Base-by-base conservation (phyloP, 2,888 invertebrate genomes). In the Therioaphis trifolii region DNA sequence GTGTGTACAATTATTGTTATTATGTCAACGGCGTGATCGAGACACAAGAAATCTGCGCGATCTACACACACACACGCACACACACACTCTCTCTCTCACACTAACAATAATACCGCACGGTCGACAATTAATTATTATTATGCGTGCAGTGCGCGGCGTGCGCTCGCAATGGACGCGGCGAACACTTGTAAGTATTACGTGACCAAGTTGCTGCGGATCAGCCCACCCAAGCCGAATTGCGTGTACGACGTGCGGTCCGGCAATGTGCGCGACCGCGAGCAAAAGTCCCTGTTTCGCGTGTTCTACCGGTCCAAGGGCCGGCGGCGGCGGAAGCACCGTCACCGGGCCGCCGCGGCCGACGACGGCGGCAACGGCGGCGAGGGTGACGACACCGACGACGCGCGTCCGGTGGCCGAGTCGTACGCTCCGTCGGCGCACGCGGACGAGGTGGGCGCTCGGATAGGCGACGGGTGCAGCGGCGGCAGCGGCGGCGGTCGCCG, bases 101-200 rank as follows among this genome's bases (percentile, higher is more conserved):
- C n/a, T n/a, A n/a, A n/a, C n/a, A n/a, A n/a, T n/a, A n/a, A n/a
- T n/a, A n/a, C n/a, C n/a, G n/a, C n/a, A n/a, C n/a, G n/a, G n/a
- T n/a, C n/a, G n/a, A n/a, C n/a, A n/a, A n/a, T n/a, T n/a, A n/a
- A n/a, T n/a, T n/a, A n/a, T n/a, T n/a, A 7, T 35, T 7, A 7
- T 35, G 35, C 35, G 7, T 35, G 35, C 35, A 35, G 35, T 63
- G 80, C 24, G 14, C 14, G 24, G 40, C 3, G 49, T 15, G 11
- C 29, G 35, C 29, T 1, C 11, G 63, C 82, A 24, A 82, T 82
- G 82, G 82, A 82, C 1, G 35, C 82, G 63, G 66, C 72, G 27
- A 46, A 72, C 82, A 82, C 61, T 63, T 82, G 82, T 82, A 82
- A 82, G 66, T 82, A 82, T 29, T 82, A 82, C 35, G 74, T 82